phyloP scores from a whole-genome alignment of 2,113 vertebrate species.

The Chelonoidis abingdonii region DNA sequence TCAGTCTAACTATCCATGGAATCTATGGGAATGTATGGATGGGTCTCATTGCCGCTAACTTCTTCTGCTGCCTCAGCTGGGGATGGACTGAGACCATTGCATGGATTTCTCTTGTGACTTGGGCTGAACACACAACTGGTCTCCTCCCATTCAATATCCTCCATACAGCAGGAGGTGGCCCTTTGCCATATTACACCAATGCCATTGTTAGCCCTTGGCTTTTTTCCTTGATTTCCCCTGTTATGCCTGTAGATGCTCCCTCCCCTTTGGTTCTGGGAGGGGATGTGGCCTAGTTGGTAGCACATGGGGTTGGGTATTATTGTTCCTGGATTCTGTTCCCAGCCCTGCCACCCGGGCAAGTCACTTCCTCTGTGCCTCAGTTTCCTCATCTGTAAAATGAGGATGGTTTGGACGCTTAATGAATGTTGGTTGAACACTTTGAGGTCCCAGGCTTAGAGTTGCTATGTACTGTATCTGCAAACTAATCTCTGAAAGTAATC shows the following conservation, averaged over 20 bases:
- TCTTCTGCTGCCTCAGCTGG: not conserved
- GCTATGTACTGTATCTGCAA: not conserved
- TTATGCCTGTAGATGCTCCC: not conserved
- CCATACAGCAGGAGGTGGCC: not conserved
- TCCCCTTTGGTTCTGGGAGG: not conserved
- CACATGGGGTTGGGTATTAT: not conserved
- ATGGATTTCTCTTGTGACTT: slow-evolving; percentile 39
- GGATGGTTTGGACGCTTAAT: not conserved
- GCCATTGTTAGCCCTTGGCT: not conserved
- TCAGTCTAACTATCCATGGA: fast-evolving
- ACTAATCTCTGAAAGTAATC: not conserved
- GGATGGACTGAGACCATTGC: not conserved
- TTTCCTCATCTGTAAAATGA: not conserved
- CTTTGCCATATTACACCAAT: not conserved
- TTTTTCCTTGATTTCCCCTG: not conserved
- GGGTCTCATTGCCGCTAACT: not conserved
- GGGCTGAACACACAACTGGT: not conserved
- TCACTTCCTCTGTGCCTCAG: not conserved
- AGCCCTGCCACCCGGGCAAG: not conserved
- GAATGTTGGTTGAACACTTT: not conserved
- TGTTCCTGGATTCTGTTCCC: not conserved
- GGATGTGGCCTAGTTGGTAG: not conserved
- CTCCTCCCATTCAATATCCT: not conserved
- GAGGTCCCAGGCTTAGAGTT: slow-evolving; percentile 23
- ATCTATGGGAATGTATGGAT: not conserved